Evolutionary conservation across 2,797 vertebrate genomes (phyloP), one percentile per base, ranked within the genome.

Genomic region (Sebastes hubbsi): DNA sequence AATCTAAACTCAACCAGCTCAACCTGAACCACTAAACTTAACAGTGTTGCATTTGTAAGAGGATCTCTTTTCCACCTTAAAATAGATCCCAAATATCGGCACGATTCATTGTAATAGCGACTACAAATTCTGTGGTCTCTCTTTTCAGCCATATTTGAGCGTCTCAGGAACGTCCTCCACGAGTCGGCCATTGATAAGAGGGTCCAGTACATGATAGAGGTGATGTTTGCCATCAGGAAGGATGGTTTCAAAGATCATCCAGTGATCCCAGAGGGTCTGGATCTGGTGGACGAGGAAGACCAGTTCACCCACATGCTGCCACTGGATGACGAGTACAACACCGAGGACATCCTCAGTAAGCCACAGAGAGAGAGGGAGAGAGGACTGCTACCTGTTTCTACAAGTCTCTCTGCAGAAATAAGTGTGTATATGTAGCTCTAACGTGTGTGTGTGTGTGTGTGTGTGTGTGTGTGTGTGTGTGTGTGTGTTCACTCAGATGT

Each of bases 171-270:
- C 82, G 96, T 99, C 88, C 97, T 99, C 9, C 98, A 99, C 0
- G 98, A 99, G 87, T 99, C 98, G 1, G 95, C 98, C 92, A 98
- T 99, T 2, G 98, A 99, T 88, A 99, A 99, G 91, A 97, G 98
- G 30, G 97, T 99, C 80, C 98, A 99, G 89, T 99, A 99, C 92
- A 99, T 99, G 98, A 99, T 99, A 42, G 98, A 99, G 93, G 98
- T 99, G 72, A 99, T 99, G 98, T 99, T 99, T 85, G 98, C 98
- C 65, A 98, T 99, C 74, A 94, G 98, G 66, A 99, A 99, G 80
- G 98, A 99, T 80, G 98, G 98, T 60, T 99, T 99, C 89, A 99
- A 99, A 91, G 98, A 99, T 88, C 98, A 99, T 49, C 98, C 98
- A 0, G 88, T 98, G 59, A 93, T 99, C 83, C 94, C 95, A 3